phyloP scores from a whole-genome alignment of 2,797 vertebrate species.

The Micropoecilia bifurca region DNA sequence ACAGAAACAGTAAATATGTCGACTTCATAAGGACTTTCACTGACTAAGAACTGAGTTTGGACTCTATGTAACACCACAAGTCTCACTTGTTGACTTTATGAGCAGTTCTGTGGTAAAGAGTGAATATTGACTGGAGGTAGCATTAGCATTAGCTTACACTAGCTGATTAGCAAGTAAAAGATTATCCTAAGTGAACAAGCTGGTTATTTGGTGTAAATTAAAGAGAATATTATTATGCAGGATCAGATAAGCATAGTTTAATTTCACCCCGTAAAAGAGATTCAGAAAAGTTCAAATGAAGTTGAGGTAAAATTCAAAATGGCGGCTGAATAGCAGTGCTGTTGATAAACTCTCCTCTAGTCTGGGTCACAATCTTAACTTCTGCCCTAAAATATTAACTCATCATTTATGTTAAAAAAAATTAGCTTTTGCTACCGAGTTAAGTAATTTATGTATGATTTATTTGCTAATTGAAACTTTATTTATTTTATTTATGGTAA shows the following conservation, averaged over 20 bases:
- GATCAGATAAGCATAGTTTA: neutral
- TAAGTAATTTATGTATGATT: neutral
- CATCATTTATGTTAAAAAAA: neutral
- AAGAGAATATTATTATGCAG: neutral
- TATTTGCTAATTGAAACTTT: neutral
- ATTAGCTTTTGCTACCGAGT: neutral
- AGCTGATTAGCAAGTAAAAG: neutral
- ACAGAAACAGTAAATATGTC: neutral
- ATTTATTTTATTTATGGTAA: neutral
- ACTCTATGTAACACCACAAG: neutral
- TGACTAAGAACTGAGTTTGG: neutral
- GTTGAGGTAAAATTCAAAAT: neutral
- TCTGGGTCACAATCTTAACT: neutral
- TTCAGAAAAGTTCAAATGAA: neutral
- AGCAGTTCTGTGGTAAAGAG: neutral
- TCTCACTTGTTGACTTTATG: neutral
- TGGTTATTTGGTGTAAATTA: neutral
- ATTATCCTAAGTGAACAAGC: neutral
- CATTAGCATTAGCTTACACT: neutral
- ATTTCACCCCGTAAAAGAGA: neutral
- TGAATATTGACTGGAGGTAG: neutral
- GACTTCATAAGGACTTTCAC: neutral
- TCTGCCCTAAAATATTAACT: neutral
- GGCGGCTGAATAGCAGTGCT: neutral
- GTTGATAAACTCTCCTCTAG: neutral